Base-by-base conservation (phyloP, 2,113 vertebrate species). In the Sebastes fasciatus region DNA sequence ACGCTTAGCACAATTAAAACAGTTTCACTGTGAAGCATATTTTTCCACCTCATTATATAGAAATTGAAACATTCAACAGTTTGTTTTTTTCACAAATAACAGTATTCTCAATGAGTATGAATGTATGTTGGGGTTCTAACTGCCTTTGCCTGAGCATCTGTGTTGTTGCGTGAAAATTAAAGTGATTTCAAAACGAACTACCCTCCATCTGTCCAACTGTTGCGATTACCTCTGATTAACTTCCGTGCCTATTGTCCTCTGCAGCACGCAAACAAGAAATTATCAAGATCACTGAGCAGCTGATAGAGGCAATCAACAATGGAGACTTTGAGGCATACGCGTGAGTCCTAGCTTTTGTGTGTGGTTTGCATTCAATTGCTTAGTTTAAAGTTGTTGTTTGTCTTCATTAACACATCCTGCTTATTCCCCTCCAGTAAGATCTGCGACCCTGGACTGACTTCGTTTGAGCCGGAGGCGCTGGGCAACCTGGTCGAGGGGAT, bases 401-500 rank as follows among this genome's bases (percentile, higher is more conserved):
- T 8, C 23, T n/a, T 61, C 13, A 43, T 17, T 2, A 67, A 58
- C 6, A 2, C 8, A 10, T 26, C 2, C 0, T 12, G 9, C 8
- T 0, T 6, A 52, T 60, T 60, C 21, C 49, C 81, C 23, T 23
- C 10, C 90, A 96, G 98, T 91, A 99, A 99, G 93, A 98, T 99
- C 93, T 99, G 98, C 43, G 98, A 99, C 90, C 97, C 97, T 7
- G 98, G 98, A 77, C 94, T 99, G 93, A 99, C 98, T 72, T 99
- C 97, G 0, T 99, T 99, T 88, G 98, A 99, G 89, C 98, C 98
- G 0, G 97, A 99, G 95, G 98, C 98, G 0, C 89, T 99, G 79
- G 98, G 98, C 62, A 99, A 99, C 94, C 93, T 99, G 81, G 98
- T 99, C 2, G 98, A 99, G 91, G 98, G 98, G 40, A 99, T 99